Base-by-base conservation (phyloP, 2,113 vertebrate species). In the Anser cygnoides region DNA sequence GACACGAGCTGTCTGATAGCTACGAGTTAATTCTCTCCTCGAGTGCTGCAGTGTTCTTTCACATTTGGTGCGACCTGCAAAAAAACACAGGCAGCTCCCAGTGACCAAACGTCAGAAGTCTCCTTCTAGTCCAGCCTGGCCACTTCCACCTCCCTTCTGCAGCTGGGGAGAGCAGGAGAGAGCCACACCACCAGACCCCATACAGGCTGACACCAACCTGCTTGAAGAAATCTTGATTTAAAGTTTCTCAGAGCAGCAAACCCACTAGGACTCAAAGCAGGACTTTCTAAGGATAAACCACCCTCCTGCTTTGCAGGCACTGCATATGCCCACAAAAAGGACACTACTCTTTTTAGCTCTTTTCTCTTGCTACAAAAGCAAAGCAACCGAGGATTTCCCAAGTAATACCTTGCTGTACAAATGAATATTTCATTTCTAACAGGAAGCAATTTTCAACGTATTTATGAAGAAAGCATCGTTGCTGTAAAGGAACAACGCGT, bases 401-500 rank as follows among this genome's bases (percentile, higher is more conserved):
- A 89, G 37, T 62, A 79, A 66, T 74, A 91, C 52, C 85, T 52
- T 66, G 54, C 50, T 70, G 68, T 77, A 94, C 50, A 84, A 87
- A 80, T 57, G 22, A 66, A 43, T 46, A 68, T 93, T 96, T 86
- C 14, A 72, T 91, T 94, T 90, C 88, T 84, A 94, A 61, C 50
- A 79, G 41, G 55, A 63, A 74, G 70, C 59, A 72, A 57, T 65
- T 92, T 80, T 68, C 54, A 84, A 16, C 43, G 25, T 55, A 88
- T 86, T 92, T 92, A 70, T 67, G 49, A 88, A 89, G 52, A 96
- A 55, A 89, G 50, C 41, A 84, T 81, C 85, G 55, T 91, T 86
- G 49, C 95, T 97, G 90, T 89, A 95, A 97, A 96, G 92, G 75
- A 97, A 90, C 61, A 93, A 49, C 82, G 22, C 11, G 26, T 92